A percentile compares a stretch with the other conserved stretches of the same genome.
Conservation (phyloP, 2,888 invertebrate genomes). For the Agrochola circellaris region DNA sequence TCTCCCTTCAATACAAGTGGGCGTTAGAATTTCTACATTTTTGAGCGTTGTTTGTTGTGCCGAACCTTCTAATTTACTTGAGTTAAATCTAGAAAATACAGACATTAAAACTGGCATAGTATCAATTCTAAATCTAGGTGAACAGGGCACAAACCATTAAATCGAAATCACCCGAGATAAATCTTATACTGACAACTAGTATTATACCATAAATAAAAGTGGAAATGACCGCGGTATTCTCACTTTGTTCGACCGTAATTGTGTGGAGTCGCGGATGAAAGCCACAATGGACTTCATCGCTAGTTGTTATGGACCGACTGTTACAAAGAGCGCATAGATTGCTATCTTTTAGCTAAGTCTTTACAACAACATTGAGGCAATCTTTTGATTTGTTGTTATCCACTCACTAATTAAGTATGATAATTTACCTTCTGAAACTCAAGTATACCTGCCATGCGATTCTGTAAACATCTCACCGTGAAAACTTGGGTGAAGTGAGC, state of each 20-base stretch:
- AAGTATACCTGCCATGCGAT: slow-evolving; percentile 24
- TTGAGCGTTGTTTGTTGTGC: slow-evolving; percentile 5
- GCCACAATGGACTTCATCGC: slow-evolving; percentile 29
- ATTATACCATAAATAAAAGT: slow-evolving; percentile 40
- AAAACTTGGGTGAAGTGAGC: too few species aligned
- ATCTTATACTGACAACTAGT: slow-evolving; percentile 36
- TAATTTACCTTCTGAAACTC: slow-evolving; percentile 32
- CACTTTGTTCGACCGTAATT: slow-evolving; percentile 36
- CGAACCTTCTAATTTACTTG: slow-evolving; percentile 2
- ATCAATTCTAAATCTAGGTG: slow-evolving; percentile 7
- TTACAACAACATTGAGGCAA: background rate
- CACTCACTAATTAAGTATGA: slow-evolving; percentile 6
- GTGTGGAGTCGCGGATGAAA: slow-evolving; percentile 15
- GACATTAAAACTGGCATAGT: background rate
- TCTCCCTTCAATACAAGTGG: background rate
- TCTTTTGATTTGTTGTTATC: slow-evolving; percentile 19
- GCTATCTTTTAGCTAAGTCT: slow-evolving; percentile 22
- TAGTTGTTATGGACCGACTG: slow-evolving; percentile 4
- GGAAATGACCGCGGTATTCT: slow-evolving; percentile 40
- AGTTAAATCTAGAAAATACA: slow-evolving; percentile 2
- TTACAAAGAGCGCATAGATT: slow-evolving; percentile 19
- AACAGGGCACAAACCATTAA: slow-evolving; percentile 15
- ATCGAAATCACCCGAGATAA: slow-evolving; percentile 27
- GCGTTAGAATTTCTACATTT: slow-evolving; percentile 18
- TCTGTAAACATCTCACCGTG: too few species aligned